Conservation (phyloP, 2,113 vertebrate genomes). For the Coryphaenoides rupestris region DNA sequence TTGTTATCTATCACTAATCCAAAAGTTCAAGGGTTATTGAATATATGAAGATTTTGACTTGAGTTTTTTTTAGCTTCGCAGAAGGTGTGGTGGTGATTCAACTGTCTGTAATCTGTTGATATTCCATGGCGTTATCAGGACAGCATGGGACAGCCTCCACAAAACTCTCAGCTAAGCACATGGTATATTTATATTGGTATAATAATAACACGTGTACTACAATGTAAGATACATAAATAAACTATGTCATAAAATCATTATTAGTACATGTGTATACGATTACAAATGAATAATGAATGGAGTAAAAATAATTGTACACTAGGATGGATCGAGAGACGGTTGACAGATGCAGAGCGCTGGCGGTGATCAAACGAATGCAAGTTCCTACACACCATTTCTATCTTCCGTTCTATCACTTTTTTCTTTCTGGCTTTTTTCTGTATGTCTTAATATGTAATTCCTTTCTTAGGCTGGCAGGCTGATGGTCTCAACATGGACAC, state of each 20-base stretch:
- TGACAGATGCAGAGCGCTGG: conserved; percentile 21
- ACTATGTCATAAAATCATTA: too few relatives aligned
- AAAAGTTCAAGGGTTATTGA: conserved; percentile 64
- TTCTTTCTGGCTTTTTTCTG: too few relatives aligned
- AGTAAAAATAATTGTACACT: too few relatives aligned
- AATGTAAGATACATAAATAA: not conserved
- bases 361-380: conserved; percentile 49
- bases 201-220: too few relatives aligned
- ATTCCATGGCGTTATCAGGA: too few relatives aligned
- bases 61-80: conserved; percentile 7
- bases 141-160: too few relatives aligned
- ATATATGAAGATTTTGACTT: not conserved
- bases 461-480: not conserved
- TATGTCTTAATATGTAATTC: too few relatives aligned
- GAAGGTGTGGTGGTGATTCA: conserved; percentile 19
- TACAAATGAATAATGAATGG: too few relatives aligned
- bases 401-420: conserved; percentile 27
- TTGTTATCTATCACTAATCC: too few relatives aligned
- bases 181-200: too few relatives aligned
- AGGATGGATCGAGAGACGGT: conserved; percentile 20
- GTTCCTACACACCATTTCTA: conserved; percentile 62
- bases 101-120: not conserved
- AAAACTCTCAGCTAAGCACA: too few relatives aligned
- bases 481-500: not conserved
- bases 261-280: too few relatives aligned